A percentile compares a stretch with the other conserved stretches of the same genome.
Conservation (phyloP, 2,113 vertebrate genomes). For the Neomonachus schauinslandi region DNA sequence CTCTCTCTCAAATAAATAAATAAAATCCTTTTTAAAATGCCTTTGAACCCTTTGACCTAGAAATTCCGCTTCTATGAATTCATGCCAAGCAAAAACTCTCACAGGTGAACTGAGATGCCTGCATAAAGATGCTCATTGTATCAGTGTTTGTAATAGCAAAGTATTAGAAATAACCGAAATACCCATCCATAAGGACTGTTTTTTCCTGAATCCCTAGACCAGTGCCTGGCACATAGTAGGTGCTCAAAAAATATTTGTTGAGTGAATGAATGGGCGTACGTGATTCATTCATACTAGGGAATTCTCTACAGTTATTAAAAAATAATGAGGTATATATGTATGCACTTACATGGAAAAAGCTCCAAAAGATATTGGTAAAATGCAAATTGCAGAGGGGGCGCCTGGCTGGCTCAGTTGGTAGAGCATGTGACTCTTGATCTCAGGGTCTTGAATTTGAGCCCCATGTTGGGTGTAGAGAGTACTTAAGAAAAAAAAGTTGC, state of each 20-base stretch:
- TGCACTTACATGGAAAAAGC: neutral
- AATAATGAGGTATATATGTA: neutral
- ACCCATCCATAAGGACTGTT: neutral
- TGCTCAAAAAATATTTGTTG: neutral
- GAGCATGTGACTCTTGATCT: neutral
- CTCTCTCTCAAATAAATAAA: neutral
- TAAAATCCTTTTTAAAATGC: neutral
- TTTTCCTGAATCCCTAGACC: neutral
- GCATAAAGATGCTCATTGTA: neutral
- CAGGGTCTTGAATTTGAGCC: neutral
- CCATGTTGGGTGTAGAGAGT: neutral
- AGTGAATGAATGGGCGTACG: neutral
- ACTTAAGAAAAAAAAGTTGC: neutral
- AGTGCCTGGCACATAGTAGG: neutral
- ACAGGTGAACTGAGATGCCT: neutral
- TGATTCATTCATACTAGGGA: neutral
- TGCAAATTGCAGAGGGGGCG: neutral
- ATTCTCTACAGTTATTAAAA: neutral
- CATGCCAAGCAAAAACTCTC: neutral
- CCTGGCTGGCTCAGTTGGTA: neutral
- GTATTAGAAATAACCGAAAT: slow-evolving; percentile 10
- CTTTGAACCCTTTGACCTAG: neutral
- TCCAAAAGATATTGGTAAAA: neutral
- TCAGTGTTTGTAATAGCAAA: neutral
- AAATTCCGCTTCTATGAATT: neutral